Conservation (phyloP, 2,797 vertebrate species). For the Chaetophractus vellerosus region DNA sequence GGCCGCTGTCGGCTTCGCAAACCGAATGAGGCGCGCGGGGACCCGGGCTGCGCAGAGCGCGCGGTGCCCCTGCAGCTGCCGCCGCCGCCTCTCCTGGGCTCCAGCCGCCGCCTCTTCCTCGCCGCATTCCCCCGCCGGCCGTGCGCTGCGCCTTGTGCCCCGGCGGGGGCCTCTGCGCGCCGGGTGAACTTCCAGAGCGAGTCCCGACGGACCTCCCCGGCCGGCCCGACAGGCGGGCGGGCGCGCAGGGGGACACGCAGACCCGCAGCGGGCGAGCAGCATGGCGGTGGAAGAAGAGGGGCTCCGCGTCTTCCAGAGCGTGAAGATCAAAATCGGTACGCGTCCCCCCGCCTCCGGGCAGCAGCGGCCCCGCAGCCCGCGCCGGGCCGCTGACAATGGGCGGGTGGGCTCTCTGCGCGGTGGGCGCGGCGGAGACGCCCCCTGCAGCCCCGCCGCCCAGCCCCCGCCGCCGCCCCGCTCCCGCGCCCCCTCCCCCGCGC, state of each 20-base stretch:
- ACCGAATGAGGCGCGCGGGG: slow-evolving; percentile 26
- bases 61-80: not conserved
- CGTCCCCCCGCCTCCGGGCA: not conserved
- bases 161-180: not conserved
- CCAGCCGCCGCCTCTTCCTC: not conserved
- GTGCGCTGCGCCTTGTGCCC: slow-evolving; percentile 38
- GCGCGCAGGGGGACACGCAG: slow-evolving; percentile 91
- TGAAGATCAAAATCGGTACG: slow-evolving; percentile 99
- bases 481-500: not conserved
- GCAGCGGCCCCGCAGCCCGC: not conserved
- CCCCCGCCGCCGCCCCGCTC: not conserved
- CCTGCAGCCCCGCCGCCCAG: not conserved
- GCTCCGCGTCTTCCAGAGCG: slow-evolving; percentile 98
- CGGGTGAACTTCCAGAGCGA: slow-evolving; percentile 47
- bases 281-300: slow-evolving; percentile 99
- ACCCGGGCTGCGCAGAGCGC: slow-evolving; percentile 42
- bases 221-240: slow-evolving; percentile 2
- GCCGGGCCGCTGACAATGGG: slow-evolving; percentile 52
- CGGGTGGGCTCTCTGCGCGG: not conserved
- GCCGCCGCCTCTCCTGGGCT: not conserved
- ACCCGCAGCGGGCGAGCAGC: slow-evolving; percentile 80
- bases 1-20: not conserved
- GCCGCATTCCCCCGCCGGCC: not conserved
- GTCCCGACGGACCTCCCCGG: not conserved
- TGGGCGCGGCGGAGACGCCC: not conserved